A percentile compares a stretch with the other conserved stretches of the same genome.
Evolutionary conservation across 2,888 invertebrate genomes (phyloP).

Genomic region (Cheilosia impressa): DNA sequence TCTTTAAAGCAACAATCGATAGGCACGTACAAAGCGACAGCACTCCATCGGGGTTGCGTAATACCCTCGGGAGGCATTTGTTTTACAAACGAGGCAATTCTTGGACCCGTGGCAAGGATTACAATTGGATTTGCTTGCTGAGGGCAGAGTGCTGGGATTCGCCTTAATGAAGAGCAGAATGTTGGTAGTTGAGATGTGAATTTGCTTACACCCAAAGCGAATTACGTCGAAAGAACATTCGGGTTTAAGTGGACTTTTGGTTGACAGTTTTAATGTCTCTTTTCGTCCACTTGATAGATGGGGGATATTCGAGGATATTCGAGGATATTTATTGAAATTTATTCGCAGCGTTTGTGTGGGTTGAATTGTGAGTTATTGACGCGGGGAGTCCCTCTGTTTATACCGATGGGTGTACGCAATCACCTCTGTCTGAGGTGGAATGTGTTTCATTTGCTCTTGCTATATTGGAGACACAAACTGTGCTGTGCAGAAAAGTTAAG

Average conservation of each 20-base stretch:
- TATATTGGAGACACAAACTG: too few species aligned
- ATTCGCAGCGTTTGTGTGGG: neutral
- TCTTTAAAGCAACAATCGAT: slow-evolving; percentile 13
- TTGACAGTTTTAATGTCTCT: slow-evolving; percentile 13
- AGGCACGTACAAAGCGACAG: neutral
- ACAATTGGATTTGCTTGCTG: slow-evolving; percentile 28
- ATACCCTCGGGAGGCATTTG: slow-evolving; percentile 13
- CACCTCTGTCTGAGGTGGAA: neutral
- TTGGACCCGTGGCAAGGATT: slow-evolving; percentile 6
- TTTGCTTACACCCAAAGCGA: slow-evolving; percentile 3
- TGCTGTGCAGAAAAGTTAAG: too few species aligned
- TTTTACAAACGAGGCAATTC: slow-evolving; percentile 16
- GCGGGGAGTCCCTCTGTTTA: too few species aligned
- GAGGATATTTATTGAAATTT: slow-evolving; percentile 18
- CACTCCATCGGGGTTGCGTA: neutral
- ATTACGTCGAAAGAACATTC: neutral
- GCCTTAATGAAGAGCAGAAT: slow-evolving; percentile 7
- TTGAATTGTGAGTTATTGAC: too few species aligned
- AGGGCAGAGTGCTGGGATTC: neutral
- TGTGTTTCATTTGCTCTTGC: too few species aligned
- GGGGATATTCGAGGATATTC: neutral
- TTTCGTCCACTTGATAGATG: slow-evolving; percentile 3
- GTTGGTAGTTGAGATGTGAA: slow-evolving; percentile 4
- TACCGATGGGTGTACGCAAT: too few species aligned
- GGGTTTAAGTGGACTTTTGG: slow-evolving; percentile 6